phyloP scores from a whole-genome alignment of 2,113 vertebrate species.

The Vulpes vulpes region DNA sequence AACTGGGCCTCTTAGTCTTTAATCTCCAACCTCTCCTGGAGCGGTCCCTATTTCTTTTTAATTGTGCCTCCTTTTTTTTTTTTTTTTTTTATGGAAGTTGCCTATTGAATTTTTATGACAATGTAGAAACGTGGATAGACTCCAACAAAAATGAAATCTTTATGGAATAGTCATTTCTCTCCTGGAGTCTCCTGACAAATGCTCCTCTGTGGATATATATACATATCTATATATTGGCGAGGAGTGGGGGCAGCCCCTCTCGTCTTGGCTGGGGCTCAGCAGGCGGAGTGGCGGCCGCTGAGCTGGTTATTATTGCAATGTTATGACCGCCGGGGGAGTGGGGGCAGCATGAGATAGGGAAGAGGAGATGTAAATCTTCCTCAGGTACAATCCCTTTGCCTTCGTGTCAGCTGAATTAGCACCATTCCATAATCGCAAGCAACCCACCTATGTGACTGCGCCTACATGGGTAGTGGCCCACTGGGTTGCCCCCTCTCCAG shows the following conservation, averaged over 20 bases:
- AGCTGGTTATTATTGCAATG: neutral
- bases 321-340: neutral
- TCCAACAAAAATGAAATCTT: slow-evolving; percentile 79
- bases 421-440: neutral
- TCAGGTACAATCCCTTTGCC: neutral
- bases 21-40: slow-evolving; percentile 63
- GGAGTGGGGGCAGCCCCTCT: neutral
- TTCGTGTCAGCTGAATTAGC: neutral
- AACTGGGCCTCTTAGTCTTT: slow-evolving; percentile 56
- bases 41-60: slow-evolving; percentile 72
- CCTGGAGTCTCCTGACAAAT: slow-evolving; percentile 48
- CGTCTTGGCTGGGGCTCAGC: neutral
- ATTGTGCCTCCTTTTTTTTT: slow-evolving; percentile 59
- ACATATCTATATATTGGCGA: neutral
- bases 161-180: slow-evolving; percentile 72
- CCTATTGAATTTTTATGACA: slow-evolving; percentile 78
- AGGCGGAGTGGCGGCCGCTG: neutral
- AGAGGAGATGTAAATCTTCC: neutral
- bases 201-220: neutral
- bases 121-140: slow-evolving; percentile 65
- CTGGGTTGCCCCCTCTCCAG: rapidly evolving
- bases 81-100: slow-evolving; percentile 63
- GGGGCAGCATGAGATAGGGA: rapidly evolving
- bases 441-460: neutral
- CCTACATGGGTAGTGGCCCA: rapidly evolving